Conservation (phyloP, 2,888 invertebrate species). For the Lasioglossum pauxillum region DNA sequence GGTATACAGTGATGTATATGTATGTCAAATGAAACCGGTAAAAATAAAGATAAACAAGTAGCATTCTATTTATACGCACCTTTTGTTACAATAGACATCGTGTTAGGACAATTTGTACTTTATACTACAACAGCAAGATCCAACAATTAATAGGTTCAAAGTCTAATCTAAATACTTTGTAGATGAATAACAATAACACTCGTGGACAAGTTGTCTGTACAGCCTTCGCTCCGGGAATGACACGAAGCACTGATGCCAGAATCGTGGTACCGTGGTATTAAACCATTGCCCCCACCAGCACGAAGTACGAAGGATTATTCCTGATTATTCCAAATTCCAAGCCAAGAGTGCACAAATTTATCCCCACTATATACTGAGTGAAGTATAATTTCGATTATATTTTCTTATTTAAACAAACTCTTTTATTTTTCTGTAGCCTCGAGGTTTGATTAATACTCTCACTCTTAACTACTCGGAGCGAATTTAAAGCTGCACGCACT, state of each 20-base stretch:
- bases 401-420: neutral
- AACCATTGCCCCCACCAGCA: too few species aligned
- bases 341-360: neutral
- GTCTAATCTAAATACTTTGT: neutral
- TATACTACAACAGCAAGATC: neutral
- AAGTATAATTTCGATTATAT: neutral
- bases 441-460: neutral
- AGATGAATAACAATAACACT: neutral
- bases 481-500: neutral
- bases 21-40: neutral
- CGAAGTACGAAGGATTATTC: neutral
- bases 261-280: too few species aligned
- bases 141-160: neutral
- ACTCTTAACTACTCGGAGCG: neutral
- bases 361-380: neutral
- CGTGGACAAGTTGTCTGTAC: neutral
- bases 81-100: conserved; percentile 65
- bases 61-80: conserved; percentile 51
- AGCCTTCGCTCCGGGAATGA: neutral
- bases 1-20: neutral
- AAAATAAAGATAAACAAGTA: conserved; percentile 4
- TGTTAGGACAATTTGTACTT: conserved; percentile 11
- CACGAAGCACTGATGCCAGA: too few species aligned
- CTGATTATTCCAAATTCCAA: too few species aligned
- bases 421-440: neutral